Percentiles rank a stretch among this genome's conserved stretches.
Conservation (phyloP, 2,113 vertebrate species). For the Hydropotes inermis region DNA sequence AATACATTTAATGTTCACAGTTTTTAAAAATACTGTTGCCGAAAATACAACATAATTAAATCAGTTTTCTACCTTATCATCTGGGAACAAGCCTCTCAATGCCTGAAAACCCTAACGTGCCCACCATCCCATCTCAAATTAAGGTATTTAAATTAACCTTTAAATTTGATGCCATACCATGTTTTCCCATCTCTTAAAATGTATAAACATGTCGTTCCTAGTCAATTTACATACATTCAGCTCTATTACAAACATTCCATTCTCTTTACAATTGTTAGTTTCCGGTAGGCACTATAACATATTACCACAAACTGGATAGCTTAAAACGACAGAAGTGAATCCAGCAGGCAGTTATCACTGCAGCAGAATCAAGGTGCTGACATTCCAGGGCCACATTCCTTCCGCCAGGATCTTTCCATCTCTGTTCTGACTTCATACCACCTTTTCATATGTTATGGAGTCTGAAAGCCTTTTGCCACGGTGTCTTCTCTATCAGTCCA, state of each 20-base stretch:
- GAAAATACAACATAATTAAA: background rate
- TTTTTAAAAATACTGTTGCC: background rate
- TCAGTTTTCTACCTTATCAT: background rate
- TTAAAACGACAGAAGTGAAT: background rate
- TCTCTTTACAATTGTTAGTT: background rate
- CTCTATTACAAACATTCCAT: background rate
- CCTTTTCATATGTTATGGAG: fast-evolving
- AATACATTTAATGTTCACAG: background rate
- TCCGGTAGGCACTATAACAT: background rate
- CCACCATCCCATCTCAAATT: background rate
- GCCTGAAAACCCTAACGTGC: background rate
- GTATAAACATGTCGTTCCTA: background rate
- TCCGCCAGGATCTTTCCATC: background rate
- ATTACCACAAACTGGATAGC: background rate
- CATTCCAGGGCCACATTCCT: background rate
- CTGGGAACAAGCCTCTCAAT: background rate
- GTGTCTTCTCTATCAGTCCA: background rate
- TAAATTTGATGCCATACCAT: background rate
- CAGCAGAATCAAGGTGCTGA: background rate
- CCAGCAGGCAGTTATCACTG: no score
- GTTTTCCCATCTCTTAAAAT: background rate
- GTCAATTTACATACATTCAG: background rate
- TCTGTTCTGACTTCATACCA: background rate
- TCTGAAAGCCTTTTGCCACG: background rate
- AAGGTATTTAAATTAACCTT: background rate